A percentile compares a stretch with the other conserved stretches of the same genome.
These are phyloP conservation scores for Antitype chi DNA, from an alignment of 2,888 invertebrate species.

Conservation along the genomic window DNA sequence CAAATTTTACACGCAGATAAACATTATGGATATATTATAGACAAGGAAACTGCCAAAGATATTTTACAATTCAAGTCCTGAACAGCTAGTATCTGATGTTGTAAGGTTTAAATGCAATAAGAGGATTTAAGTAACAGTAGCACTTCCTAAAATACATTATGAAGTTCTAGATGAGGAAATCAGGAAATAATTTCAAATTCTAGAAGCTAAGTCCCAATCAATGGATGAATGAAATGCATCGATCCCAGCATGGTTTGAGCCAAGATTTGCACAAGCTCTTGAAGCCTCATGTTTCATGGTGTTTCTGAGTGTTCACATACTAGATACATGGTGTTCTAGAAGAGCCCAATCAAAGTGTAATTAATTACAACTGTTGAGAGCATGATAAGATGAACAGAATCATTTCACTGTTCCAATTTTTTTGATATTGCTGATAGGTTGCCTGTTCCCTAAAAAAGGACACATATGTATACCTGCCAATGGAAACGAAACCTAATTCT, in stretches of 20 bases:
- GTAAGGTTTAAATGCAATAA: constrained; percentile 6
- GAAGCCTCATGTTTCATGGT: no score
- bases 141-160: constrained; percentile 13
- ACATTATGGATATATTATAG: constrained; percentile 5
- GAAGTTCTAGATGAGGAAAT: background rate
- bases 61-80: background rate
- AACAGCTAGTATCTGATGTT: constrained; percentile 6
- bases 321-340: background rate
- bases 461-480: no score
- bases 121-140: background rate
- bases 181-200: background rate
- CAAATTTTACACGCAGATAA: constrained; percentile 23
- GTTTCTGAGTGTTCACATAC: no score
- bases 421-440: no score
- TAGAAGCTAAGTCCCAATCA: background rate
- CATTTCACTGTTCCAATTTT: background rate
- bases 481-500: no score
- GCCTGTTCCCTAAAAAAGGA: background rate
- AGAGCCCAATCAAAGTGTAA: background rate
- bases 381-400: background rate
- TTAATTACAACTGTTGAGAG: background rate
- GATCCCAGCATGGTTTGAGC: no score
- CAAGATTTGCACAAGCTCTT: no score
- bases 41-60: background rate
- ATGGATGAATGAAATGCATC: background rate